Evolutionary conservation across 2,888 invertebrate species (phyloP).

Genomic region (Macaria liturata): DNA sequence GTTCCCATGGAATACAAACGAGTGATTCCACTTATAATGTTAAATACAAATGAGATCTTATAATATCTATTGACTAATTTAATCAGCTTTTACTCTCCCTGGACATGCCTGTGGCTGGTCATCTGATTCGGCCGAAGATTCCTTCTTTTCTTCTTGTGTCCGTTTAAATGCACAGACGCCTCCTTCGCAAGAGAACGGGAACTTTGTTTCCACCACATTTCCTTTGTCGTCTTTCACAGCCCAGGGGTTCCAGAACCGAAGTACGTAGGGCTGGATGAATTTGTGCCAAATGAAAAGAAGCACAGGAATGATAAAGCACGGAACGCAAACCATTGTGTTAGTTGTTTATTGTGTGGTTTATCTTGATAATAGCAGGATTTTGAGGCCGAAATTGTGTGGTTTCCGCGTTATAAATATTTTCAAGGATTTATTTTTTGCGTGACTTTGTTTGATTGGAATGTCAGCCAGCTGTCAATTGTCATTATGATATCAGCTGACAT

Average conservation of each 20-base stretch:
- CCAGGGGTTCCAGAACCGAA: slow-evolving; percentile 93
- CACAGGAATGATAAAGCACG: slow-evolving; percentile 93
- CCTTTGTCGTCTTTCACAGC: slow-evolving; percentile 85
- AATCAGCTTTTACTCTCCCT: slow-evolving; percentile 29
- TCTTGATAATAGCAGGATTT: slow-evolving; percentile 1
- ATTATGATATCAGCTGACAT: no score
- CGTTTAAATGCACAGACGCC: slow-evolving; percentile 76
- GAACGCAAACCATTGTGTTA: slow-evolving; percentile 88
- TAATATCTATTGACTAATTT: slow-evolving; percentile 1
- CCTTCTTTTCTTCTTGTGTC: slow-evolving; percentile 38
- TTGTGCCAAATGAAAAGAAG: slow-evolving; percentile 92
- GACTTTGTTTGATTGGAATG: no score
- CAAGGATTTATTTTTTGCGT: slow-evolving; percentile 1
- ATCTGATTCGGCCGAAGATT: slow-evolving; percentile 33
- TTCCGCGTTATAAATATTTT: not conserved
- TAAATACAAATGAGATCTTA: not conserved
- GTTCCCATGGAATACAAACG: no score
- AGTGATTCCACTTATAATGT: not conserved
- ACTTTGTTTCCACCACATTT: slow-evolving; percentile 81
- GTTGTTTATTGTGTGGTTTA: slow-evolving; percentile 31
- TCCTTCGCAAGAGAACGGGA: slow-evolving; percentile 84
- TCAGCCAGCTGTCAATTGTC: no score
- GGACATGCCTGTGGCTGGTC: slow-evolving; percentile 21
- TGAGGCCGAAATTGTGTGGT: slow-evolving; percentile 3
- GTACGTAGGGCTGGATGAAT: slow-evolving; percentile 91